Evolutionary conservation across 2,888 invertebrate species (phyloP), one percentile per base, ranked within the genome.

Genomic region (Agriopis aurantiaria): DNA sequence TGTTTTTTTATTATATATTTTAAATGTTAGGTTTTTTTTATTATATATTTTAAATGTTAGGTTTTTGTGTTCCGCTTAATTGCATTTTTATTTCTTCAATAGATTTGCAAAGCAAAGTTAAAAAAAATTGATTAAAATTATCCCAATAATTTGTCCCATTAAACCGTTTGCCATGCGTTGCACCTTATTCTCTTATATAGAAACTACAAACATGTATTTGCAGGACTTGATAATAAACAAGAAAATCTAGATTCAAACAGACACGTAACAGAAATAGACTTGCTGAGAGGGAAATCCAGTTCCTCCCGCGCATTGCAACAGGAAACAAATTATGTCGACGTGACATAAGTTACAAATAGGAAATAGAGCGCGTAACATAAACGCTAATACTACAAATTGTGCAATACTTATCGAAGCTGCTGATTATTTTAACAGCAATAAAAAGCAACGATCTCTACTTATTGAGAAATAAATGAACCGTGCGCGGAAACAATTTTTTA

Each of bases 381-480:
- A 78, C 71, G 74, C 76, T 75, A 72, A 75, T 75, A 72, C 73
- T 71, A 77, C 76, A 77, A 70, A 77, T 85, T 84, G 78, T 82
- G 83, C 77, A 83, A 80, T 78, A 71, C 61, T 68, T 64, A 75
- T 75, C 74, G 74, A 71, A 68, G 69, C 52, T 53, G 65, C 68
- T 66, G 75, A 76, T 78, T 76, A 74, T 79, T 81, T 75, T 71
- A 65, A 51, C 49, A 49, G 53, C 53, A 68, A 62, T 62, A 65
- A 65, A 60, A 72, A 72, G 67, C 48, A 62, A 71, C 74, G 69
- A 75, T 76, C 65, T 71, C 56, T 76, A 23, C 53, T 62, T 55
- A 79, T 82, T 79, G 78, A 78, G 79, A 80, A 82, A 78, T 80
- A 82, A 88, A 85, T 87, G 85, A 85, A 85, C 81, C 85, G 84